Percentiles rank a stretch among this genome's conserved stretches.
Evolutionary conservation across 2,113 vertebrate species (phyloP).

Genomic region (Ciconia maguari): DNA sequence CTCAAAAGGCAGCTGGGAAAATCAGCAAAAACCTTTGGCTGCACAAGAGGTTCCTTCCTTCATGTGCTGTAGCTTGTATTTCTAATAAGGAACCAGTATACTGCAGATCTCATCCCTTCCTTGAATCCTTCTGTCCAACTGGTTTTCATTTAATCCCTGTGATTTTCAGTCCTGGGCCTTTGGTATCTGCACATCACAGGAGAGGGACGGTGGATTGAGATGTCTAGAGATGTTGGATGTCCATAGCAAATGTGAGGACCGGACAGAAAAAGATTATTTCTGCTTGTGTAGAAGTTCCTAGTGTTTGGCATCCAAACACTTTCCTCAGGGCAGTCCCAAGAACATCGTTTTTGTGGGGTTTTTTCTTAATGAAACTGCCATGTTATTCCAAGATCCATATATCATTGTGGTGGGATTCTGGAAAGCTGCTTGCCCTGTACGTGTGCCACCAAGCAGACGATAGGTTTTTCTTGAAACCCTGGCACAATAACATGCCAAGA

Average conservation of each 20-base stretch:
- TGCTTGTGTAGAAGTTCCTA: not conserved
- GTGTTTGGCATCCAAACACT: not conserved
- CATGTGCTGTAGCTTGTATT: not conserved
- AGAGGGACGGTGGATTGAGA: no score
- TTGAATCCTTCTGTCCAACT: not conserved
- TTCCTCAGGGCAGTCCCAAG: not conserved
- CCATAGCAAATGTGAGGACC: not conserved
- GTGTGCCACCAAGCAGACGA: not conserved
- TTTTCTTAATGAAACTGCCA: not conserved
- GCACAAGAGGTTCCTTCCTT: not conserved
- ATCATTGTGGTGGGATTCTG: not conserved
- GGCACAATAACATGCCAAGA: not conserved
- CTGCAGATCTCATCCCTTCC: not conserved
- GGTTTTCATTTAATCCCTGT: not conserved
- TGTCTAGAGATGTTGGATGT: not conserved
- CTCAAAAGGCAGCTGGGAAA: not conserved
- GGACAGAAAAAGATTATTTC: not conserved
- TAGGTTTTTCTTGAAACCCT: not conserved
- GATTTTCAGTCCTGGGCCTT: not conserved
- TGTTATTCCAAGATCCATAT: not conserved
- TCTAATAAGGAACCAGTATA: not conserved
- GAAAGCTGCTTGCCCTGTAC: not conserved
- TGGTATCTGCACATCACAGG: not conserved
- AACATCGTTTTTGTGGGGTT: rapidly evolving
- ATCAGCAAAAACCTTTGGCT: not conserved